Evolutionary conservation across 2,888 invertebrate species (phyloP), one percentile per base, ranked within the genome.

Genomic region (Cheilosia pagana): DNA sequence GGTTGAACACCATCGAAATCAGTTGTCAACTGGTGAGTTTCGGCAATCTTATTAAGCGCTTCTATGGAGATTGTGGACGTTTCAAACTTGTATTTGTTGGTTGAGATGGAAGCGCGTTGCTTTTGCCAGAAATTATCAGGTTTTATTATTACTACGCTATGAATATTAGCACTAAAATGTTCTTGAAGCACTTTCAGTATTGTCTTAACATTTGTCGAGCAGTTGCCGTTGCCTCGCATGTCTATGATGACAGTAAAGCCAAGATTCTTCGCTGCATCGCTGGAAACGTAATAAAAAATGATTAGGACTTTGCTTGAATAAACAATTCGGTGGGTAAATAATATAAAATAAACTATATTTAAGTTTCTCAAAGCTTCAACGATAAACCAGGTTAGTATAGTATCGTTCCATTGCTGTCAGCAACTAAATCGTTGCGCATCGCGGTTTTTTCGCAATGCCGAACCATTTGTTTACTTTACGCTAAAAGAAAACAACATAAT

Each of bases 111-210:
- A 88, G 98, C 98, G 91, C 98, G 96, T 93, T 99, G 99, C 93
- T 99, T 99, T 93, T 99, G 99, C 99, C 99, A 99, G 94, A 99
- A 99, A 92, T 98, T 99, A 91, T 99, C 99, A 88, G 99, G 98
- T 93, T 99, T 99, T 89, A 99, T 98, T 91, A 99, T 98, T 91
- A 97, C 97, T 88, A 98, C 98, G 92, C 96, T 96, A 93, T 98
- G 96, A 90, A 99, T 96, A 87, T 95, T 95, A 89, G 97, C 96
- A 89, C 98, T 96, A 92, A 98, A 99, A 93, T 98, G 97, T 92
- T 99, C 99, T 94, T 99, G 96, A 88, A 98, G 94, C 90, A 98
- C 97, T 94, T 99, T 99, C 88, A 99, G 93, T 91, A 99, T 98
- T 86, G 98, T 98, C 93, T 99, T 99, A 87, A 98, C 98, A 87